phyloP scores from a whole-genome alignment of 2,797 vertebrate genomes.

The Pipistrellus kuhlii region DNA sequence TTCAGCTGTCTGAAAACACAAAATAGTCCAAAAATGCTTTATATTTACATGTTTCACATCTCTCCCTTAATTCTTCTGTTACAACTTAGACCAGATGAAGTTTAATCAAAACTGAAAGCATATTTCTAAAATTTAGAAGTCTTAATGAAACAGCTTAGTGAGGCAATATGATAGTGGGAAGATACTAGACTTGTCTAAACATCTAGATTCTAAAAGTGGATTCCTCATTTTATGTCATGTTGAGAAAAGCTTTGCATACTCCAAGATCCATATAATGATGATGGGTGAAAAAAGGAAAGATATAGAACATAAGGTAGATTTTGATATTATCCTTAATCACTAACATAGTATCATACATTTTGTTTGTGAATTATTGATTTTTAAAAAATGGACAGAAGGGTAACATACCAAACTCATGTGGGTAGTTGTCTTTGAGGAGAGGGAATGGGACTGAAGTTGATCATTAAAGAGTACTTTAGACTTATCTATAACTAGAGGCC shows the following conservation, averaged over 20 bases:
- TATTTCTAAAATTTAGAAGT: constrained; percentile 18
- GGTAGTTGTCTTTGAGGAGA: neutral
- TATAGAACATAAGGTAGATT: neutral
- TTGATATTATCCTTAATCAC: neutral
- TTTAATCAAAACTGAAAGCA: constrained; percentile 17
- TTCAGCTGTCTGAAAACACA: constrained; percentile 1
- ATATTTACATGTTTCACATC: neutral
- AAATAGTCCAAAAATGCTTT: neutral
- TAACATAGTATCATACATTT: neutral
- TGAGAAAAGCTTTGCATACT: neutral
- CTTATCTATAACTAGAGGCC: neutral
- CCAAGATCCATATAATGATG: neutral
- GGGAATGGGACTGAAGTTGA: neutral
- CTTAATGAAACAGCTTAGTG: neutral
- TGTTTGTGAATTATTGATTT: neutral
- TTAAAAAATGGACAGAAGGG: neutral
- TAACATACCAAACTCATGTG: neutral
- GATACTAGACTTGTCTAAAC: neutral
- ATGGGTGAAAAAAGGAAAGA: neutral
- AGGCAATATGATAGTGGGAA: neutral
- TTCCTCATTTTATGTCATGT: neutral
- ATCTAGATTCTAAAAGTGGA: neutral
- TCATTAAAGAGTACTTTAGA: neutral
- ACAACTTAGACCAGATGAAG: constrained; percentile 25
- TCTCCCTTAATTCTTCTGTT: constrained; percentile 25